phyloP scores from a whole-genome alignment of 1,140 invertebrate genomes.

The Chironomus striatipennis region DNA sequence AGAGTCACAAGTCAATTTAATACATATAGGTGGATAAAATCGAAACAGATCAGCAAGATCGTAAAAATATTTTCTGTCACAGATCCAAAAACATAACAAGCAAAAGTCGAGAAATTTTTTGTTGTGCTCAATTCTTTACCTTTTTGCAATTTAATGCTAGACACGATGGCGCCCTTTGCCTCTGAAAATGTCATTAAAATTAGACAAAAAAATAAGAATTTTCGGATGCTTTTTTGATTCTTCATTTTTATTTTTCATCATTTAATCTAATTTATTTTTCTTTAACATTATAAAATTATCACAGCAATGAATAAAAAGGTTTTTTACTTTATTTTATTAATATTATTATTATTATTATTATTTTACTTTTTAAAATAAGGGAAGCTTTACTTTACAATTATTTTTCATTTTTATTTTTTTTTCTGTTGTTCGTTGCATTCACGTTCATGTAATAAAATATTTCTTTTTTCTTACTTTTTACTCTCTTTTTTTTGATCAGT shows the following conservation, averaged over 20 bases:
- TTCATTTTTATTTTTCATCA: not conserved
- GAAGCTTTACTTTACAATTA: not conserved
- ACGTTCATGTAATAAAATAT: not conserved
- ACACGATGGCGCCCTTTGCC: conserved; percentile 3
- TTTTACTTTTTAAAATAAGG: not conserved
- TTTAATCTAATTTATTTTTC: conserved; percentile 3
- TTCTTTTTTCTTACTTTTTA: not conserved
- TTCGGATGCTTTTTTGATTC: not conserved
- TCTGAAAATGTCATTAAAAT: not conserved
- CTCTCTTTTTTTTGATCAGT: too few species aligned
- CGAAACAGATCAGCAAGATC: not conserved
- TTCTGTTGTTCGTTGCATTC: not conserved
- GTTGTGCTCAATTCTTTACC: not conserved
- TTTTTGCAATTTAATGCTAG: not conserved
- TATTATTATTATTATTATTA: not conserved
- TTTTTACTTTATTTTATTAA: not conserved
- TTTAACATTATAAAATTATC: conserved; percentile 6
- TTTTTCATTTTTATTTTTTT: not conserved
- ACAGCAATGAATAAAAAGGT: conserved; percentile 12
- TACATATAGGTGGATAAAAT: not conserved
- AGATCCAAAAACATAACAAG: too few species aligned
- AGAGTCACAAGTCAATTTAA: conserved; percentile 8
- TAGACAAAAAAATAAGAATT: not conserved
- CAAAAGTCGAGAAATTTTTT: not conserved
- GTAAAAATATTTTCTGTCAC: not conserved